A percentile compares a stretch with the other conserved stretches of the same genome.
These are phyloP conservation scores for Chrysemys picta DNA, from an alignment of 2,113 vertebrate genomes.

Conservation along the genomic window DNA sequence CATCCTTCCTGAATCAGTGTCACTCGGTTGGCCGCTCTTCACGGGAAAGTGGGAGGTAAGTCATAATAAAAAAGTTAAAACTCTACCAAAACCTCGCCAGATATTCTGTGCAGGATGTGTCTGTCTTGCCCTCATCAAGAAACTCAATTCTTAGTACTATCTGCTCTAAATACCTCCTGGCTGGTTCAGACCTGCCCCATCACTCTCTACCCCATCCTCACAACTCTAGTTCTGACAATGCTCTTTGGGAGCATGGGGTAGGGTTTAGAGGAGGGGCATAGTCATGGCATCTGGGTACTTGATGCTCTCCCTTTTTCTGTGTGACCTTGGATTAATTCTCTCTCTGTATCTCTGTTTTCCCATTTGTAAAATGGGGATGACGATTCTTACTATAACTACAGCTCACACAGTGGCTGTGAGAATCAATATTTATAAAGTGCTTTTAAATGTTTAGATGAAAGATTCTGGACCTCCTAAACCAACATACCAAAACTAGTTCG, in stretches of 20 bases:
- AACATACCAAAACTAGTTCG: neutral
- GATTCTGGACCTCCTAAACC: no score
- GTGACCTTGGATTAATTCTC: neutral
- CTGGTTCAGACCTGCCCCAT: neutral
- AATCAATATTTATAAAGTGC: neutral
- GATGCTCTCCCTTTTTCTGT: neutral
- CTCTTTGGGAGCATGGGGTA: neutral
- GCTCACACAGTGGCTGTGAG: neutral
- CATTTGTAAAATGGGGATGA: neutral
- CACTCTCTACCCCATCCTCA: neutral
- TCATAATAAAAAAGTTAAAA: conserved; percentile 10
- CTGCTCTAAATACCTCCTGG: neutral
- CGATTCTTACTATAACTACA: neutral
- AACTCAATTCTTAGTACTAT: neutral
- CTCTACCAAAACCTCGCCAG: neutral
- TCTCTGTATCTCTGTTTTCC: neutral
- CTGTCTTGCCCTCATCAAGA: neutral
- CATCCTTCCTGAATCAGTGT: neutral
- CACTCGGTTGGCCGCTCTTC: neutral
- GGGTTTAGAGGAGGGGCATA: neutral
- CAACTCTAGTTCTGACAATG: neutral
- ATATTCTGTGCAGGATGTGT: no score
- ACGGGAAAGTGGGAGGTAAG: neutral
- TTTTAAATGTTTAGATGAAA: neutral
- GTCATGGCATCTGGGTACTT: neutral